Base-by-base conservation (phyloP, 2,113 vertebrate genomes). In the Bettongia penicillata region DNA sequence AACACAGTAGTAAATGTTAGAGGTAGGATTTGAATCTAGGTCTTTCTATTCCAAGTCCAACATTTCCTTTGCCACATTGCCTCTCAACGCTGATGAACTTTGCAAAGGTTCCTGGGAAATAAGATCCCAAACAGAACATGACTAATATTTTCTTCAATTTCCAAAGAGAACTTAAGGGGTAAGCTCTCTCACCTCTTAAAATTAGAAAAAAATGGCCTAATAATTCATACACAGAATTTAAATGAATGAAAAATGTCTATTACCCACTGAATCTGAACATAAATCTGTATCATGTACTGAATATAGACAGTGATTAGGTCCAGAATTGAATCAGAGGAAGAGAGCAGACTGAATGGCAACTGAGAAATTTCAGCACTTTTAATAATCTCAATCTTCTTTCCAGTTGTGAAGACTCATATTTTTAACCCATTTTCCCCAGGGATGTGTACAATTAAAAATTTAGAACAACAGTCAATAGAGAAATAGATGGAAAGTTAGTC, bases 21-120 rank as follows among this genome's bases (percentile, higher is more conserved):
- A 92, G 7, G 24, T 95, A 47, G 84, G 49, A 61, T 94, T 92
- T 94, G 53, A 91, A 89, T 50, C 95, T 51, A 94, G 47, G 3
- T 43, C 93, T 95, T 50, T 51, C 94, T 24, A 51, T 53, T 94
- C 48, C 14, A 43, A 53, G 0, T 50, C 16, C 90, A 9, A 49
- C 16, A 89, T 92, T 97, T 89, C 61, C 52, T 93, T 92, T 57
- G 49, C 11, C 24, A 93, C 50, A 52, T 55, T 90, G 92, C 48
- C 95, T 92, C 91, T 57, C 53, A 68, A 55, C 25, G 9, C 53
- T n/a, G 31, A 16, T 37, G 31, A 16, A 3, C 31, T 68, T 68
- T 68, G 31, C 12, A 37, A 68, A 68, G 31, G 61, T 68, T 37
- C 31, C 61, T 37, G 14, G 61, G 31, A 68, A 16, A 68, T 37